Conservation (phyloP, 2,113 vertebrate genomes). For the Microcebus griseorufus region DNA sequence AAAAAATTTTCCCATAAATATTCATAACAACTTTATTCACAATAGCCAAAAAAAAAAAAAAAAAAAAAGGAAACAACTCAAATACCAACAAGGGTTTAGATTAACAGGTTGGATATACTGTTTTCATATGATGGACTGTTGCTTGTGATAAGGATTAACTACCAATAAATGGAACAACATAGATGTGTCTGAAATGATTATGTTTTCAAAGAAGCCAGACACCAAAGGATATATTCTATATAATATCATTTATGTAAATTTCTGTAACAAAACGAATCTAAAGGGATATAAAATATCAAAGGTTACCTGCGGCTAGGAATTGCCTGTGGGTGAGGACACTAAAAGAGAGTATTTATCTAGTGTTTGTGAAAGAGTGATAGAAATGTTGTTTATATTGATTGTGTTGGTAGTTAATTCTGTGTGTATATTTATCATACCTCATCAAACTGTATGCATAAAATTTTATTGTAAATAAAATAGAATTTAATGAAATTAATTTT, state of each 20-base stretch:
- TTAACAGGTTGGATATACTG: neutral
- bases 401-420: neutral
- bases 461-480: neutral
- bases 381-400: neutral
- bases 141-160: neutral
- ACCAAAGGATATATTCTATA: neutral
- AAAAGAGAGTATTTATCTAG: too few species aligned
- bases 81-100: neutral
- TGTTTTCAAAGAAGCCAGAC: neutral
- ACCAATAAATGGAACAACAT: neutral
- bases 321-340: rapidly evolving
- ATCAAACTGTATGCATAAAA: neutral
- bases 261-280: neutral
- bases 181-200: neutral
- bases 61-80: neutral
- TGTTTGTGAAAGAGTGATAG: neutral
- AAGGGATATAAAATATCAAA: neutral
- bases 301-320: neutral
- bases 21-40: neutral
- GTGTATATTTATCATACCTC: neutral
- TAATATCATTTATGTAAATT: neutral
- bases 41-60: neutral
- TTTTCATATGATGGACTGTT: neutral
- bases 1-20: neutral
- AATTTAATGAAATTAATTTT: neutral